Percentiles rank a stretch among this genome's conserved stretches.
phyloP scores from a whole-genome alignment of 1,140 invertebrate genomes.

The Stegodyphus mimosarum region DNA sequence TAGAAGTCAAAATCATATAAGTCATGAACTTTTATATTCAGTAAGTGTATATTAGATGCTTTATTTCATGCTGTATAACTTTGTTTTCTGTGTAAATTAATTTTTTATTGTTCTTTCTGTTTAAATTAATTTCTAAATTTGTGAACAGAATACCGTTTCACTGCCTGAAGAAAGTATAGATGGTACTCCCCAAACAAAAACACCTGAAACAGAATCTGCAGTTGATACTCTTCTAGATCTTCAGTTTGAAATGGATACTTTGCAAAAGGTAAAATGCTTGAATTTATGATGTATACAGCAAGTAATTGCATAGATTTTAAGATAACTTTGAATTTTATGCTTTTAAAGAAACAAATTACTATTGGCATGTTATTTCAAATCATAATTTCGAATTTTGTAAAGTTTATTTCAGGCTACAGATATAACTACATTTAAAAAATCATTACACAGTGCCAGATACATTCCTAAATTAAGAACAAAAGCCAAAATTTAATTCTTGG shows the following conservation, averaged over 20 bases:
- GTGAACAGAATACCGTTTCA: constrained; percentile 35
- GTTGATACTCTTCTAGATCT: constrained; percentile 90
- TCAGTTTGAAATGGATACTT: constrained; percentile 89
- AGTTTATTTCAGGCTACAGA: too few species aligned
- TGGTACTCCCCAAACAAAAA: constrained; percentile 30
- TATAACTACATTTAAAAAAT: too few species aligned
- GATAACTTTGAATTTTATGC: too few species aligned
- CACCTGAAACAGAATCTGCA: constrained; percentile 27
- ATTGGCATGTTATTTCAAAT: too few species aligned
- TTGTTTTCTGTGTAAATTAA: too few species aligned
- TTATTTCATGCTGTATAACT: background rate
- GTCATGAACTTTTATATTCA: constrained; percentile 9
- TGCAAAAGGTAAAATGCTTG: constrained; percentile 75
- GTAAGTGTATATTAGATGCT: background rate
- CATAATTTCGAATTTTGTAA: too few species aligned
- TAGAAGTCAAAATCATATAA: background rate
- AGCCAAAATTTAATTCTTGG: too few species aligned
- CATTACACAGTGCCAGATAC: too few species aligned
- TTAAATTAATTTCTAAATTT: too few species aligned
- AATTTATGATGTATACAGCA: background rate
- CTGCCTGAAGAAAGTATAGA: constrained; percentile 46
- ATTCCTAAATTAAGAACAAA: too few species aligned
- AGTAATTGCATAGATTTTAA: too few species aligned
- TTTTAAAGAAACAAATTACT: too few species aligned
- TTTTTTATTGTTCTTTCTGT: background rate